Evolutionary conservation across 2,113 vertebrate genomes (phyloP), one percentile per base, ranked within the genome.

Genomic region (Theropithecus gelada): DNA sequence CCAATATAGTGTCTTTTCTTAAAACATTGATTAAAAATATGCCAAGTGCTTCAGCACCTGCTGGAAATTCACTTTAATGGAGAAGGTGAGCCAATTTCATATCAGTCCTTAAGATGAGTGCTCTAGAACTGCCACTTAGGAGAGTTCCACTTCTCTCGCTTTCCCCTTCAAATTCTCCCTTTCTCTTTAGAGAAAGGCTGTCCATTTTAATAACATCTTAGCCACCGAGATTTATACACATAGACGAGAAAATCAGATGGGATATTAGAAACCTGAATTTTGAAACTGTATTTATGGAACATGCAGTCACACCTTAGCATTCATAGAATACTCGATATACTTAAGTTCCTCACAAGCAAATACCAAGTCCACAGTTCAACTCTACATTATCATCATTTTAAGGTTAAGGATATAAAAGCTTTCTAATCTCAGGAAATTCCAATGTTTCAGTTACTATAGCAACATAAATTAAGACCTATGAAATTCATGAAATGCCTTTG

Each of bases 381-480:
- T 96, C 92, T 94, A 27, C 73, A 92, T 86, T 66, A 83, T 94
- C 61, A 93, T 61, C 72, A 68, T 93, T 96, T 97, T 96, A 97
- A 96, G 45, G 38, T 89, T 90, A 97, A 96, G 27, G 57, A 73
- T 90, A 93, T 80, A 97, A 93, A 95, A 96, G 45, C 35, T 35
- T 97, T 91, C 93, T 91, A 94, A 97, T 95, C 96, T 91, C n/a
- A 23, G 70, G 89, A 89, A 93, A 94, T 89, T 72, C 78, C 68
- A 93, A 88, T 75, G 30, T 95, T 97, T 59, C 50, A n/a, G 97
- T 98, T 96, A 95, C 95, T 85, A 96, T 96, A 94, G 94, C 88
- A 98, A 96, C 95, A 83, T 92, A 97, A 97, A 97, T 97, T 95
- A 95, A 98, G 93, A 97, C 78, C 95, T 95, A 70, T 78, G 78